Evolutionary conservation across 1,140 invertebrate species (phyloP), one percentile per base, ranked within the genome.

Genomic region (Holcopasites calliopsidis): DNA sequence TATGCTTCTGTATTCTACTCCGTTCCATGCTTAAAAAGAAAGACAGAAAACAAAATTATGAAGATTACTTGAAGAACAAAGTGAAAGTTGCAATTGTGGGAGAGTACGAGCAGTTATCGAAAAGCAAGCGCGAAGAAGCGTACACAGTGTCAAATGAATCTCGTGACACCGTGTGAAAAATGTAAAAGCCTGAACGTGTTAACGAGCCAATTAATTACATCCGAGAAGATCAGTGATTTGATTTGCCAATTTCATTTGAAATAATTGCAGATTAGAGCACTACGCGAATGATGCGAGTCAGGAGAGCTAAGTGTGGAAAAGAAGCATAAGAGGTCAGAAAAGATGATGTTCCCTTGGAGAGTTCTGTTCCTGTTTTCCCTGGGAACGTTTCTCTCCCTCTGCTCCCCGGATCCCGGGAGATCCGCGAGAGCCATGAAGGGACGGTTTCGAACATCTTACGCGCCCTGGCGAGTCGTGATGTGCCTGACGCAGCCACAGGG

Each of bases 401-500:
- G 78, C 42, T 73, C 61, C 4, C 49, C 85, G 38, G 80, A 87
- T 40, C 23, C 54, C 7, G 49, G 38, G 28, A 88, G 86, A 57
- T 73, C 83, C 58, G 78, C 50, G 18, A 86, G 86, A 76, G 86
- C 86, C 8, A 50, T 74, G 6, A 88, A 87, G 44, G 80, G 73
- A 44, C 47, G 85, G 47, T 73, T 76, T 6, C 81, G 76, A 68
- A 62, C 80, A 35, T 64, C 82, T 42, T 80, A 84, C n/a, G 71
- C 85, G 33, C 77, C 90, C 72, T 91, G 90, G 91, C 88, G 90
- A 13, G 72, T 92, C 21, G 85, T 91, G 21, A 77, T 91, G 44
- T 88, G 87, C 55, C 77, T 91, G 33, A 88, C 90, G 6, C 90
- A 91, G 65, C 85, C 88, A 8, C 91, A 92, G 35, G 85, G 87